phyloP scores from a whole-genome alignment of 2,113 vertebrate species.

The Cercocebus atys region DNA sequence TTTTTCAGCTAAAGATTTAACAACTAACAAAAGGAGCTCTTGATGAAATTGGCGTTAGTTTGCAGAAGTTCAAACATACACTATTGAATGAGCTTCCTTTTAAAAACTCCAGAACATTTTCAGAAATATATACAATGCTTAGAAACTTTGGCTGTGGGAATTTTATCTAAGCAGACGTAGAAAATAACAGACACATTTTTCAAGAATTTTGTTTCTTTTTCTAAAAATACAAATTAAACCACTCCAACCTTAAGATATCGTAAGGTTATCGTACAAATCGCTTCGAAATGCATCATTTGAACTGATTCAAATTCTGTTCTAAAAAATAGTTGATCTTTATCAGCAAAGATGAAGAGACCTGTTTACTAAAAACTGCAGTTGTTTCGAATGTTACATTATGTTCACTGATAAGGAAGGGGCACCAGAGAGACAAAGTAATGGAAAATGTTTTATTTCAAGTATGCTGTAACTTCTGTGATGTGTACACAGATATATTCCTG shows the following conservation, averaged over 20 bases:
- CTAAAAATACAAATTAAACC: conserved; percentile 46
- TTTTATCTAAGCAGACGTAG: not conserved
- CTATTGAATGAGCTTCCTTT: not conserved
- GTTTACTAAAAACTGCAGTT: conserved; percentile 33
- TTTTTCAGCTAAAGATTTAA: not conserved
- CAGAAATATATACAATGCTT: conserved; percentile 13
- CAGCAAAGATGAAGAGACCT: conserved; percentile 62
- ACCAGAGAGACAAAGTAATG: not conserved
- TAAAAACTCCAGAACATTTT: not conserved
- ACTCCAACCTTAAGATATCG: not conserved
- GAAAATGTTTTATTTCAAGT: not conserved
- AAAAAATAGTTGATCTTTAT: conserved; percentile 65
- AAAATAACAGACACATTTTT: conserved; percentile 19
- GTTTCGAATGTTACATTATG: conserved; percentile 1
- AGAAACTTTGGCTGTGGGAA: not conserved
- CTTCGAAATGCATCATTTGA: conserved; percentile 43
- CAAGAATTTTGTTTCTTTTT: conserved; percentile 48
- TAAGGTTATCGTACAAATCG: not conserved
- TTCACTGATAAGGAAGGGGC: not conserved
- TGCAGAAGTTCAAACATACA: not conserved
- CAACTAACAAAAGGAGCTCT: not conserved
- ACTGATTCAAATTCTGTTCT: conserved; percentile 26
- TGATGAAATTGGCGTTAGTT: not conserved
- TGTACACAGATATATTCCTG: not conserved
- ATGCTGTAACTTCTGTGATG: not conserved